Base-by-base conservation (phyloP, 2,113 vertebrate species). In the Larimichthys crocea region DNA sequence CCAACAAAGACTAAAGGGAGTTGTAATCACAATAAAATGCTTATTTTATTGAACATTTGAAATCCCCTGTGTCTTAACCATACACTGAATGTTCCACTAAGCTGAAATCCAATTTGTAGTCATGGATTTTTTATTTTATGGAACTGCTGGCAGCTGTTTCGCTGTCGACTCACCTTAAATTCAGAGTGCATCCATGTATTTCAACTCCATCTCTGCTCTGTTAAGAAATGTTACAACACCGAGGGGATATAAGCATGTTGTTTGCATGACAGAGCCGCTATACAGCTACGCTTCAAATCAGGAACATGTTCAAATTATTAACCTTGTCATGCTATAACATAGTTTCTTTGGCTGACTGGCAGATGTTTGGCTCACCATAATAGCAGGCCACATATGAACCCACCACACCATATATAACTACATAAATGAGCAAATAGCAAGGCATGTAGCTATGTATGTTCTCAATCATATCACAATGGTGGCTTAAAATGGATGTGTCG, bases 81-180 rank as follows among this genome's bases (percentile, higher is more conserved):
- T 78, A 67, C 24, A 71, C 46, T 75, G 71, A 89, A 88, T 63
- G 79, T 82, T 74, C 72, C 77, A 78, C 69, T 84, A 44, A 86
- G 66, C 46, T 74, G 35, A 84, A 86, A 91, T 88, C 70, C 79
- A 89, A 89, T 90, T 91, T 89, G 81, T 90, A 88, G 92, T 92
- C 82, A 88, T 87, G 74, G 50, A 7, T 31, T 86, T 57, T 89
- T 86, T 40, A 79, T 85, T 91, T 84, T 77, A 77, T 77, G 49
- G 55, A 70, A 63, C 29, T 19, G 55, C 66, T 88, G 70, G 59
- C 71, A 81, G 87, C 63, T 84, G 79, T 90, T 86, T 76, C 66
- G 59, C 65, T 73, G 76, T 81, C 19, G 22, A 52, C 80, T 88
- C 73, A 85, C 85, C 86, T 86, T 88, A 76, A 74, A 66, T 62